Evolutionary conservation across 2,888 invertebrate genomes (phyloP).

Genomic region (Pachymerium ferrugineum): DNA sequence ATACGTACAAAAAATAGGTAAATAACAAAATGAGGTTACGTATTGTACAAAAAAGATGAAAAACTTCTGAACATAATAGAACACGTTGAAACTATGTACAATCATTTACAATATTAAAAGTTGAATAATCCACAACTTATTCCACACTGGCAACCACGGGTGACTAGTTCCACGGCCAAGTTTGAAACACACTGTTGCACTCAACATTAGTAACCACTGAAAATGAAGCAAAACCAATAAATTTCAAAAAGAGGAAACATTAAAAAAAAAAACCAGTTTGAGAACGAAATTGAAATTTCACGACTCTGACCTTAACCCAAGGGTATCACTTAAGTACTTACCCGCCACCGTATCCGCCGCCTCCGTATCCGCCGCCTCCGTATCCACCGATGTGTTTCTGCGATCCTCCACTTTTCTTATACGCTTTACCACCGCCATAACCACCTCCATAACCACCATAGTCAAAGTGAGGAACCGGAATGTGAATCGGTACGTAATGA

Average conservation of each 20-base stretch:
- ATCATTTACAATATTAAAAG: too few species aligned
- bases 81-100: too few species aligned
- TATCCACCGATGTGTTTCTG: background rate
- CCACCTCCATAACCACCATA: background rate
- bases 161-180: background rate
- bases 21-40: too few species aligned
- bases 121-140: too few species aligned
- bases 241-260: background rate
- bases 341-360: constrained; percentile 16
- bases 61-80: too few species aligned
- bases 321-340: background rate
- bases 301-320: background rate
- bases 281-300: background rate
- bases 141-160: background rate
- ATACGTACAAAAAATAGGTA: too few species aligned
- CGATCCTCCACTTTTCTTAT: background rate
- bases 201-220: background rate
- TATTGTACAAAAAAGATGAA: too few species aligned
- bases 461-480: background rate
- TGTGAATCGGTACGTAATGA: background rate
- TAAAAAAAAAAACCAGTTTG: background rate
- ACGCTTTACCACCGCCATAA: constrained; percentile 1
- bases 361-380: constrained; percentile 9
- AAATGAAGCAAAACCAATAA: background rate
- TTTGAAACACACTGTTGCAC: too few species aligned